A percentile compares a stretch with the other conserved stretches of the same genome.
Conservation (phyloP, 2,888 invertebrate genomes). For the Pomacea canaliculata region DNA sequence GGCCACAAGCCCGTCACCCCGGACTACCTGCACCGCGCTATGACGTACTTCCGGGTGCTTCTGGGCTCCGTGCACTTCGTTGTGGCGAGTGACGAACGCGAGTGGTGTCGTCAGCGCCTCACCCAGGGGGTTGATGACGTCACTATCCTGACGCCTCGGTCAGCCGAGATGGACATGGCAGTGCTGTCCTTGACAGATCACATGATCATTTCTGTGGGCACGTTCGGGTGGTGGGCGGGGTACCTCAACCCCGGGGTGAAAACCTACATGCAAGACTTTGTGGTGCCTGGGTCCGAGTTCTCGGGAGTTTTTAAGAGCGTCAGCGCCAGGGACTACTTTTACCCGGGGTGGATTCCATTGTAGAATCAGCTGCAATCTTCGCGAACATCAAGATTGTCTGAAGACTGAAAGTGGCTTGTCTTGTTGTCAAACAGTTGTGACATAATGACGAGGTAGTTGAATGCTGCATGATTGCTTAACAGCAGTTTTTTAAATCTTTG, state of each 20-base stretch:
- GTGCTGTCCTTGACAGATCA: slow-evolving; percentile 55
- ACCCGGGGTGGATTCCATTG: slow-evolving; percentile 19
- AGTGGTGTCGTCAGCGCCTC: slow-evolving; percentile 32
- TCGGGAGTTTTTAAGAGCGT: slow-evolving; percentile 3
- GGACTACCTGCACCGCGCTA: slow-evolving; percentile 31
- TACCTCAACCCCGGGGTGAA: slow-evolving; percentile 19
- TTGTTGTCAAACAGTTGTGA: no score
- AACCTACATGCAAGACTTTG: slow-evolving; percentile 20
- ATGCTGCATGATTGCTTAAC: no score
- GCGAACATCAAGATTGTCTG: no score
- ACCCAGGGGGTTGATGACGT: slow-evolving; percentile 10
- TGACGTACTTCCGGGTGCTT: slow-evolving; percentile 24
- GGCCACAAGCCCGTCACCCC: slow-evolving; percentile 34
- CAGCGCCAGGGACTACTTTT: slow-evolving; percentile 14
- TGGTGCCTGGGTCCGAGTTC: slow-evolving; percentile 4
- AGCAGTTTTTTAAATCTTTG: no score
- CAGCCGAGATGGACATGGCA: slow-evolving; percentile 32
- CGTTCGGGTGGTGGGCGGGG: slow-evolving; percentile 55
- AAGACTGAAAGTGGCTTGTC: no score
- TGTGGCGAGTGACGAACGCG: slow-evolving; percentile 32
- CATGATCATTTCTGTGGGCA: slow-evolving; percentile 67
- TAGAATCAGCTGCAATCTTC: neutral
- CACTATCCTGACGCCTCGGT: slow-evolving; percentile 19
- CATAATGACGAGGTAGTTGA: no score
- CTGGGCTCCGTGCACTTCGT: slow-evolving; percentile 29